Conservation (phyloP, 2,113 vertebrate species). For the Grammomys dolichurus region DNA sequence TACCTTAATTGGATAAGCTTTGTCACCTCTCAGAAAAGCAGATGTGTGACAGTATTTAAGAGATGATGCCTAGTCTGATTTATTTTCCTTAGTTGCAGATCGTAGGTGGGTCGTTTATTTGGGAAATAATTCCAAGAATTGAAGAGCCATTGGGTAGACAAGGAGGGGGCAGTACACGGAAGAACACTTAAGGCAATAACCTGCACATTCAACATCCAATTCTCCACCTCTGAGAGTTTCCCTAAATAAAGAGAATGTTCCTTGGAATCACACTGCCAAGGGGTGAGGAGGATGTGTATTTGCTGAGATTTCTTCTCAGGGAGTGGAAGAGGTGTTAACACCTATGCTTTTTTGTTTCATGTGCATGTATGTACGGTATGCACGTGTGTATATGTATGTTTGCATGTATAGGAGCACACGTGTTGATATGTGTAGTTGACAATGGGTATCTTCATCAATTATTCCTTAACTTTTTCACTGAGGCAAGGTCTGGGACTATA, state of each 20-base stretch:
- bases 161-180: neutral
- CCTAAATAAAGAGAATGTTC: neutral
- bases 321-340: neutral
- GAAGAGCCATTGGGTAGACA: neutral
- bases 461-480: neutral
- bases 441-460: neutral
- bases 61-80: neutral
- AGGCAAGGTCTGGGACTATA: neutral
- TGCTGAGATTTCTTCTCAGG: neutral
- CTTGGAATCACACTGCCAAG: neutral
- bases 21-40: neutral
- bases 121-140: neutral
- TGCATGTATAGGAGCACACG: neutral
- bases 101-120: neutral
- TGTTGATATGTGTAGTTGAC: neutral
- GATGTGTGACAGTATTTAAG: neutral
- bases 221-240: neutral
- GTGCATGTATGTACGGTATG: neutral
- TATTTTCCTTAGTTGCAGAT: neutral
- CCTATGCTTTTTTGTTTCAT: neutral
- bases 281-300: neutral
- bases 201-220: neutral
- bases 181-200: neutral
- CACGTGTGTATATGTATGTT: neutral
- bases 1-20: neutral